phyloP scores from a whole-genome alignment of 1,140 invertebrate species.

The Diachasmimorpha longicaudata region DNA sequence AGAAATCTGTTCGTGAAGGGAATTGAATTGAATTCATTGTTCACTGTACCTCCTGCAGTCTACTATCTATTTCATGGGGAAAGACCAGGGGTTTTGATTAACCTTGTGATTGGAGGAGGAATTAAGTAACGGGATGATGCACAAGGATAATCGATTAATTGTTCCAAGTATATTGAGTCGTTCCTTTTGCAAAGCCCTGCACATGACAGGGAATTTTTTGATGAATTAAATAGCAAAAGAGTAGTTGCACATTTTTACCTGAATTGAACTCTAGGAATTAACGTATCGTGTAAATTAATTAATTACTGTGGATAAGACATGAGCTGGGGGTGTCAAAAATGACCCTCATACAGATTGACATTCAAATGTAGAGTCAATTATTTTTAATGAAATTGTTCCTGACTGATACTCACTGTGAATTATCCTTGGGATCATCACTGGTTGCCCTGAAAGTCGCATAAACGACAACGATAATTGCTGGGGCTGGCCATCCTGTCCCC shows the following conservation, averaged over 20 bases:
- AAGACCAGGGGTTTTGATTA: background rate
- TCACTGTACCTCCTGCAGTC: background rate
- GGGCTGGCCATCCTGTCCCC: constrained; percentile 83
- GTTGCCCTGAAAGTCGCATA: constrained; percentile 70
- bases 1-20: background rate
- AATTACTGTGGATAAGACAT: too few relatives aligned
- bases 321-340: too few relatives aligned
- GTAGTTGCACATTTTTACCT: too few relatives aligned
- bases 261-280: too few relatives aligned
- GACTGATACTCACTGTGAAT: constrained; percentile 66
- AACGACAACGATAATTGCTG: constrained; percentile 72
- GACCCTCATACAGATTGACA: too few relatives aligned
- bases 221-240: too few relatives aligned
- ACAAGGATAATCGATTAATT: background rate
- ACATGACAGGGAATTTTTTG: too few relatives aligned
- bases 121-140: background rate
- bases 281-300: too few relatives aligned
- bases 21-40: background rate
- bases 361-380: too few relatives aligned
- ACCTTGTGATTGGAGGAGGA: background rate
- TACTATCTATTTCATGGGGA: background rate
- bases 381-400: too few relatives aligned
- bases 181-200: too few relatives aligned
- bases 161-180: background rate
- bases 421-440: constrained; percentile 64